Conservation (phyloP, 2,113 vertebrate genomes). For the Siniperca chuatsi region DNA sequence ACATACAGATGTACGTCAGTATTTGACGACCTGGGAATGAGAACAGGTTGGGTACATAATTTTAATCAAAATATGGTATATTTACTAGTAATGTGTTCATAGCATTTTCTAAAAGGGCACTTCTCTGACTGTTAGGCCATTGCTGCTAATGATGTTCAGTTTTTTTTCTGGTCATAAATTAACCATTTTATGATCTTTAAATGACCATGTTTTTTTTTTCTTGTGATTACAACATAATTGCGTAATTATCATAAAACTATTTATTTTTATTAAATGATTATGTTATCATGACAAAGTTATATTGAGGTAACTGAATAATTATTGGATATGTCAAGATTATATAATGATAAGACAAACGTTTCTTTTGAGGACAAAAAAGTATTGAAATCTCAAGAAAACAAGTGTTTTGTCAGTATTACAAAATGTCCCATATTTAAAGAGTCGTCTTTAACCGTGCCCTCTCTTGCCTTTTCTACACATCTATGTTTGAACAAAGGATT, state of each 20-base stretch:
- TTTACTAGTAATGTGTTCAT: neutral
- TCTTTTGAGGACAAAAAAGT: neutral
- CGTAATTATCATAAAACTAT: neutral
- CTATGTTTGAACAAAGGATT: neutral
- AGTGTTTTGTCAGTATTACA: no score
- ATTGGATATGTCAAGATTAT: neutral
- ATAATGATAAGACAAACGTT: neutral
- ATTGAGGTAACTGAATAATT: neutral
- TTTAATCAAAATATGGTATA: neutral
- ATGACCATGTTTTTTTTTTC: neutral
- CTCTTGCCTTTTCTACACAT: neutral
- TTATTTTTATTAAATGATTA: neutral
- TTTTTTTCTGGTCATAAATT: neutral
- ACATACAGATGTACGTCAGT: no score
- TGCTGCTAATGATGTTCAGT: neutral
- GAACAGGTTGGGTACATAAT: no score
- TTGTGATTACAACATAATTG: neutral
- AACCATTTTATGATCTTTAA: neutral
- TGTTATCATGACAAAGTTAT: neutral
- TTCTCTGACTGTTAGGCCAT: neutral
- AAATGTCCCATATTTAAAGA: neutral
- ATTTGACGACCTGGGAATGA: no score
- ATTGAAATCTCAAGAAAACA: neutral
- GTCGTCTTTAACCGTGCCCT: neutral
- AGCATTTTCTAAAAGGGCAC: neutral